These are phyloP conservation scores for Onychomys arenicola DNA, from an alignment of 2,797 vertebrate species.

Conservation along the genomic window DNA sequence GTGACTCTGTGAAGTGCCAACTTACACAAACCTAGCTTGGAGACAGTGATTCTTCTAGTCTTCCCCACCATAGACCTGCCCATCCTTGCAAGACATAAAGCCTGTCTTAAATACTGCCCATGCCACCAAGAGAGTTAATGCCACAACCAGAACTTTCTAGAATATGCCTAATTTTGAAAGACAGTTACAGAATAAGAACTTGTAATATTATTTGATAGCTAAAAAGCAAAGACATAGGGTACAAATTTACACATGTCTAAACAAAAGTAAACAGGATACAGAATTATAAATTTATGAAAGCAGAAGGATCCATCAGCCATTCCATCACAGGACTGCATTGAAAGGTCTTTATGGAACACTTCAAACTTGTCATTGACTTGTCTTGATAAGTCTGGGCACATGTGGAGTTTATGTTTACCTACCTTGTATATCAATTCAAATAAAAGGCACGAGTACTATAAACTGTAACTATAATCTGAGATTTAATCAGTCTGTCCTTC, in stretches of 20 bases:
- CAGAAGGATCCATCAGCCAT: background rate
- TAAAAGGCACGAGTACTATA: background rate
- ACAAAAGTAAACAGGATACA: background rate
- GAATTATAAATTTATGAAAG: background rate
- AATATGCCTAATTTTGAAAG: background rate
- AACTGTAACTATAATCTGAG: background rate
- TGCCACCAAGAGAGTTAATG: background rate
- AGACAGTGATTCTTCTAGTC: background rate
- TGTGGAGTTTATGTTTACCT: background rate
- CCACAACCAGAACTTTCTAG: background rate
- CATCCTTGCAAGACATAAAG: background rate
- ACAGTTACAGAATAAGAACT: background rate
- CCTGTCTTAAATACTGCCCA: background rate
- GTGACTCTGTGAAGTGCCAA: background rate
- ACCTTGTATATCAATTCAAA: background rate
- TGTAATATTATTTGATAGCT: background rate
- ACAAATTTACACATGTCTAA: background rate
- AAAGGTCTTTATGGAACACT: background rate
- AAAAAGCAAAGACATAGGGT: background rate
- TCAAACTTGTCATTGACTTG: background rate
- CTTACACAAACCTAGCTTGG: background rate
- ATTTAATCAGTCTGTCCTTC: background rate
- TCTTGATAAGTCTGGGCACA: background rate
- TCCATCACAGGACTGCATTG: background rate
- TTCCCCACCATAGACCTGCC: background rate